Percentiles rank a stretch among this genome's conserved stretches.
phyloP scores from a whole-genome alignment of 2,113 vertebrate genomes.

The Arizona elegans region DNA sequence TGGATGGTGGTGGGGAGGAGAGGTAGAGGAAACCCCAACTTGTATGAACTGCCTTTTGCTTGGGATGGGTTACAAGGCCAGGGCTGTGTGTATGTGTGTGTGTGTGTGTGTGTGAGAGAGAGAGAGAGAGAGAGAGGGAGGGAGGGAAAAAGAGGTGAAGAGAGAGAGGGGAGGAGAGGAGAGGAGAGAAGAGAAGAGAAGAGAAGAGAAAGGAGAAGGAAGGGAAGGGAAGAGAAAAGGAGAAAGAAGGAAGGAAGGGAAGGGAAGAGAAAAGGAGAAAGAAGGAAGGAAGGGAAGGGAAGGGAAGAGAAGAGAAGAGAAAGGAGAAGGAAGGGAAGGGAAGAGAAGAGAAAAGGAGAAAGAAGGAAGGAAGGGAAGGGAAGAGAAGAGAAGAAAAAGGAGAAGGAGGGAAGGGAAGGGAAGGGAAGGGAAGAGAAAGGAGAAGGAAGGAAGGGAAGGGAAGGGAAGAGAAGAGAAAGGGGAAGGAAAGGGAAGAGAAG shows the following conservation, averaged over 20 bases:
- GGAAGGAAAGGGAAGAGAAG: too few relatives aligned
- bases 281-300: too few relatives aligned
- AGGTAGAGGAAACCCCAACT: neutral
- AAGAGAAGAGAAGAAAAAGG: fast-evolving
- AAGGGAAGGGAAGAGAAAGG: fast-evolving
- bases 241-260: too few relatives aligned
- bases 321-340: fast-evolving
- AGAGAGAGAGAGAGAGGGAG: fast-evolving
- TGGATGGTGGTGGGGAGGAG: fast-evolving
- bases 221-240: too few relatives aligned
- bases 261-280: too few relatives aligned
- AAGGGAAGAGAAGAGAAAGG: too few relatives aligned
- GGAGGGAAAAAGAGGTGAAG: too few relatives aligned
- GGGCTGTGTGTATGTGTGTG: neutral
- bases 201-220: too few relatives aligned
- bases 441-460: fast-evolving
- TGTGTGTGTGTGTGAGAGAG: too few relatives aligned
- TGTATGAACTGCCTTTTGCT: neutral
- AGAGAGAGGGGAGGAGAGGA: too few relatives aligned
- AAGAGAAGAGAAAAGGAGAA: too few relatives aligned
- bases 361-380: fast-evolving
- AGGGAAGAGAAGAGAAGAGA: fast-evolving
- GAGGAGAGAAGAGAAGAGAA: too few relatives aligned
- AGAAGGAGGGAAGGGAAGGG: fast-evolving
- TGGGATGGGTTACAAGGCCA: neutral